Percentiles rank a stretch among this genome's conserved stretches.
Conservation (phyloP, 2,113 vertebrate genomes). For the Siniperca chuatsi region DNA sequence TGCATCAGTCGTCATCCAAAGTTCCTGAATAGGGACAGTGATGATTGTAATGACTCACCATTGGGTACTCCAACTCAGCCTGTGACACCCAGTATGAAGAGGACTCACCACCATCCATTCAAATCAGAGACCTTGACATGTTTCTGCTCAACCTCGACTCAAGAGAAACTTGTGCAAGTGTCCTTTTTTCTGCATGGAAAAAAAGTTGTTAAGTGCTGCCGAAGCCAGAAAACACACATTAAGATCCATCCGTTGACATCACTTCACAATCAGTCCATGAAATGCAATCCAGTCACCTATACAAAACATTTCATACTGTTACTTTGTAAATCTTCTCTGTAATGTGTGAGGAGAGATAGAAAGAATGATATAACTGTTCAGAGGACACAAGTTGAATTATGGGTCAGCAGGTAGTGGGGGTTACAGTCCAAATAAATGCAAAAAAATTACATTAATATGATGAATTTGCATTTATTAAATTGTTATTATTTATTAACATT, state of each 20-base stretch:
- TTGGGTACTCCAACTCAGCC: not conserved
- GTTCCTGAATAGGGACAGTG: not conserved
- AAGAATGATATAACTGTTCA: not conserved
- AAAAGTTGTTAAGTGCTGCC: not conserved
- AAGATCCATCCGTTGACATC: not conserved
- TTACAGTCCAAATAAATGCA: not conserved
- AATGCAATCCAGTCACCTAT: too few relatives aligned
- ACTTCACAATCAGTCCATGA: not conserved
- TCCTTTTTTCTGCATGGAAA: not conserved
- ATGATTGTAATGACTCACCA: constrained; percentile 28
- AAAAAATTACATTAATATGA: not conserved
- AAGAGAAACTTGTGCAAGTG: not conserved
- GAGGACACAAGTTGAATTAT: not conserved
- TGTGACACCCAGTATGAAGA: not conserved
- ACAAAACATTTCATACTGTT: not conserved
- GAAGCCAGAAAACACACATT: not conserved
- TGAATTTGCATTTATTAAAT: not conserved
- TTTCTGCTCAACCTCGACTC: not conserved
- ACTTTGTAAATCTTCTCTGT: not conserved
- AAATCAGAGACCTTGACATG: not conserved
- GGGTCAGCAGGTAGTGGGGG: not conserved
- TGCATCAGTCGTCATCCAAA: not conserved
- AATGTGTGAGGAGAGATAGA: not conserved
- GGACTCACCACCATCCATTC: not conserved
- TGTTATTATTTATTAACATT: too few relatives aligned